Base-by-base conservation (phyloP, 2,797 vertebrate species). In the Pangasius sanitwongsei region DNA sequence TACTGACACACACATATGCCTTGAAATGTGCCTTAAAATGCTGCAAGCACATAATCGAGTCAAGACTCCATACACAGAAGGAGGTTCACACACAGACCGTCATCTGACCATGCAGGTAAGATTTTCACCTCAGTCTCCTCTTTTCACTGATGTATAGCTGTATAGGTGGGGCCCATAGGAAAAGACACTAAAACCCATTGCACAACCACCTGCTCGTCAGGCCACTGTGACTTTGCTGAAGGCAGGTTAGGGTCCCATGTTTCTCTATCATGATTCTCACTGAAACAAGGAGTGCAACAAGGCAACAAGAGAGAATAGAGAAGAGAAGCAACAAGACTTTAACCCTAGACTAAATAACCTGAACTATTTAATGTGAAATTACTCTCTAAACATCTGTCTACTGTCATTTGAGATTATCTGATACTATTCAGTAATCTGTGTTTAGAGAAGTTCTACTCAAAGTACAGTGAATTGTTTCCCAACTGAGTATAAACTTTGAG, bases 41-140 rank as follows among this genome's bases (percentile, higher is more conserved):
- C 44, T 77, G 23, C 48, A 34, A 37, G 77, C 53, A 34, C 77
- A 80, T 20, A 55, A 80, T 11, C 12, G 4, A 20, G 18, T 37
- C 12, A 3, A 78, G 13, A 55, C 13, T 48, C 78, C 31, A 81
- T 41, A 34, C 11, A 61, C 20, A 37, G 34, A 57, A 55, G 7
- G 18, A 82, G 20, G 53, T 57, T 61, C 34, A 37, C 31, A 59
- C 8, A 53, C 53, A 41, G 55, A 59, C 34, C 4, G 2, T 18
- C 28, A 57, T 81, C n/a, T 41, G 31, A 59, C 2, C 37, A 16
- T 83, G 11, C 81, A 82, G 80, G 81, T 83, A 83, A 83, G 57
- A 83, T 5, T 28, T 83, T 44, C 6, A 63, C 34, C 34, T 20
- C 34, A 44, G 12, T 6, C 37, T 41, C 12, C 11, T 44, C 34